Base-by-base conservation (phyloP, 1,140 invertebrate genomes). In the Patella vulgata region DNA sequence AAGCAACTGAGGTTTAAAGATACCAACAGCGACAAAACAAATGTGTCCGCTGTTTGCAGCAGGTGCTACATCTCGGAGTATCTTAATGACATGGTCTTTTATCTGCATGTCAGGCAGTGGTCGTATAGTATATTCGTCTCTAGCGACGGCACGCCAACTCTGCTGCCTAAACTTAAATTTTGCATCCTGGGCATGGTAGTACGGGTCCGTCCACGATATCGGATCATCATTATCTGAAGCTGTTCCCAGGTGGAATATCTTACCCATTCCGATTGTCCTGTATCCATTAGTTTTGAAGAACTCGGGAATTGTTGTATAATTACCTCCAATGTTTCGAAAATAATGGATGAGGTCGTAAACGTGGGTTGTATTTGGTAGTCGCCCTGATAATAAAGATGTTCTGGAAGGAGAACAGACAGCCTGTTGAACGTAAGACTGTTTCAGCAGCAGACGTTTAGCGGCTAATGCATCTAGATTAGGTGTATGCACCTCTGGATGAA, bases 381-480 rank as follows among this genome's bases (percentile, higher is more conserved):
- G n/a, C n/a, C n/a, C n/a, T n/a, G n/a, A n/a, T n/a, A n/a, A n/a
- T 50, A 95, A 85, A 1, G 93, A 95, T 72, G 93, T 94, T 65
- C 93, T 87, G 74, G 92, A 94, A 21, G 93, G 93, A 14, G 68
- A 70, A 36, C 68, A 70, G 8, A 70, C 47, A 19, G 63, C 68
- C 44, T 66, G 63, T 31, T 71, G 65, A 17, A 64, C 65, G 54
- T 68, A 68, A 14, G 68, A 59, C 1, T 57, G 47, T 51, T 60
- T 63, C 19, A 71, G 39, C 27, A 71, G 65, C 8, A 71, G 61
- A 54, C 65, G 63, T 28, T 54, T 56, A 3, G n/a, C 30, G 3
- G 68, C 68, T 3, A 71, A 52, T 9, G 56, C 42, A 44, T 68
- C 42, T 28, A 71, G 25, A 28, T 63, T 44, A 17, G 68, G 68